These are phyloP conservation scores for Tetanocera ferruginea DNA, from an alignment of 2,888 invertebrate genomes.

Conservation along the genomic window DNA sequence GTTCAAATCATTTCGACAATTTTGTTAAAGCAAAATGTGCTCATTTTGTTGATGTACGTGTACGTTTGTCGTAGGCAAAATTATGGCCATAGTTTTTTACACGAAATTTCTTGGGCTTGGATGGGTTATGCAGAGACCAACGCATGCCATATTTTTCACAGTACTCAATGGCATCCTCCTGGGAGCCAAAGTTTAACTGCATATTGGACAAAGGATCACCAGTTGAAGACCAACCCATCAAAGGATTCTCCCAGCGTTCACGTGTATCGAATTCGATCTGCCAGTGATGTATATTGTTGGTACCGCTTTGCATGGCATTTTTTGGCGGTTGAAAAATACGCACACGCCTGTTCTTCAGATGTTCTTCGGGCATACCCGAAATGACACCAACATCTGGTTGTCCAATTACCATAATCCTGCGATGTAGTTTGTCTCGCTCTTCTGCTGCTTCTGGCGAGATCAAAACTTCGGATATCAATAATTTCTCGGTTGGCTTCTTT, in stretches of 20 bases:
- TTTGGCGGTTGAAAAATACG: slow-evolving; percentile 94
- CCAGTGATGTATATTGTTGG: slow-evolving; percentile 90
- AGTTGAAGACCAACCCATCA: slow-evolving; percentile 97
- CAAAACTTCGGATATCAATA: slow-evolving; percentile 58
- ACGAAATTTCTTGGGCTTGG: slow-evolving; percentile 79
- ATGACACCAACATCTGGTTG: slow-evolving; percentile 80
- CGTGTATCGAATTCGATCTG: slow-evolving; percentile 95
- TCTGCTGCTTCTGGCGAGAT: slow-evolving; percentile 65
- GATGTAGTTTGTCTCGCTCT: slow-evolving; percentile 62
- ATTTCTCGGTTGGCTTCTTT: neutral
- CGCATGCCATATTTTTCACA: slow-evolving; percentile 96
- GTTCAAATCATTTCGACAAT: neutral
- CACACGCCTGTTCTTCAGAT: slow-evolving; percentile 84
- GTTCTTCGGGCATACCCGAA: slow-evolving; percentile 93
- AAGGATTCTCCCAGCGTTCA: slow-evolving; percentile 98
- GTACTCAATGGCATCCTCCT: slow-evolving; percentile 90
- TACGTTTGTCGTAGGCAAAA: slow-evolving; percentile 96
- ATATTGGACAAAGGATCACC: slow-evolving; percentile 97
- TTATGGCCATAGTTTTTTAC: slow-evolving; percentile 94
- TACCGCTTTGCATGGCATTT: slow-evolving; percentile 98
- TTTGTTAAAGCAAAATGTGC: neutral
- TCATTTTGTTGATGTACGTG: slow-evolving; percentile 94
- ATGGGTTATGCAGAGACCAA: slow-evolving; percentile 84
- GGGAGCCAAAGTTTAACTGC: slow-evolving; percentile 81
- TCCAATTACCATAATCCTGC: slow-evolving; percentile 63